Evolutionary conservation across 2,113 vertebrate species (phyloP), one percentile per base, ranked within the genome.

Genomic region (Aspidoscelis tigris): DNA sequence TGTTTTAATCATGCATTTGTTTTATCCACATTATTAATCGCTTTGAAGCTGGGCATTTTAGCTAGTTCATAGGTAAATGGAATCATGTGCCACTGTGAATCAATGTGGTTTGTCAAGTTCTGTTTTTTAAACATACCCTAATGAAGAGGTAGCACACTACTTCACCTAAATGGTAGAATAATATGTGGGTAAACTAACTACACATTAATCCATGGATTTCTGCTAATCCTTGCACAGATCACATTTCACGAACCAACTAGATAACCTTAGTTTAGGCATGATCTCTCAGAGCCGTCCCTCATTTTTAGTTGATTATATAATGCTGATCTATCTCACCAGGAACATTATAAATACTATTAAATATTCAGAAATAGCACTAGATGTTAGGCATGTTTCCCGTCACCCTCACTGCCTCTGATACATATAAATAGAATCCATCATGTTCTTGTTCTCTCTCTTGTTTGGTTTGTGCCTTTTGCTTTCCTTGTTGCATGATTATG

Each of bases 171-270:
- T 26, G 53, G 47, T 39, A 55, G 66, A 50, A 80, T 22, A 80
- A 68, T 22, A 65, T 80, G 78, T 80, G 78, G 33, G 47, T 47
- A 55, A 81, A 41, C n/a, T 53, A 80, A 80, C 47, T 66, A 16
- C 65, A 76, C n/a, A 7, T 74, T 74, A 47, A 50, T 47, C 72
- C 21, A 22, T 50, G 9, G 26, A 43, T 76, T 50, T 71, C 20
- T 70, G 26, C 33, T 70, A 53, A 41, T 71, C 3, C 20, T 33
- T 70, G 9, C 55, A 70, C n/a, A 70, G 66, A 55, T 55, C 47
- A 39, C 18, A 55, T 80, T 70, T 70, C n/a, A 68, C 24, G 44
- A 53, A 80, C 18, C 1, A n/a, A 14, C n/a, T 22, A 39, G n/a
- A 21, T 78, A n/a, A 39, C 5, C 39, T 44, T 65, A 66, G 61